These are phyloP conservation scores for Percopsis omiscomaycus DNA, from an alignment of 2,797 vertebrate genomes.

Conservation along the genomic window DNA sequence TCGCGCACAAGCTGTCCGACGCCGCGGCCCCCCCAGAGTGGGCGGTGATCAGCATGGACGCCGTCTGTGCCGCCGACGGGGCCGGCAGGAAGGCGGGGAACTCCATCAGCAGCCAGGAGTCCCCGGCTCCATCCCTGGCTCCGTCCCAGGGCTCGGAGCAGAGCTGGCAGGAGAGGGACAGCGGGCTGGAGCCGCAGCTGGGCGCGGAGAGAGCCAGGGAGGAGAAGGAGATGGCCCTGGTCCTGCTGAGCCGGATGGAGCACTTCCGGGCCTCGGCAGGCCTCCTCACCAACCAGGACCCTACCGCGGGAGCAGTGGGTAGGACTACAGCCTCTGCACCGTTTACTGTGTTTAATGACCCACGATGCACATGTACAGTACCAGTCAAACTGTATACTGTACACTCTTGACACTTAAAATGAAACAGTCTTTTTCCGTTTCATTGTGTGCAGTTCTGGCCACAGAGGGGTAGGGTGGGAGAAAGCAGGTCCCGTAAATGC, in stretches of 20 bases:
- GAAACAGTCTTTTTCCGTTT: no score
- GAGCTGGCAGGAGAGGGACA: conserved; percentile 67
- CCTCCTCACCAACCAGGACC: conserved; percentile 51
- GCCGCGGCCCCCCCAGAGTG: conserved; percentile 51
- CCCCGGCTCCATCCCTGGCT: conserved; percentile 5
- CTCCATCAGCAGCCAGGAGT: conserved; percentile 12
- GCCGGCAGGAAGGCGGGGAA: conserved; percentile 9
- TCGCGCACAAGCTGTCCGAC: conserved; percentile 47
- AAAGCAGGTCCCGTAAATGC: no score
- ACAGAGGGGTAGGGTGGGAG: no score
- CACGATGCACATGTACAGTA: no score
- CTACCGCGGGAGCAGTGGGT: conserved; percentile 68
- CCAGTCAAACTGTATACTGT: no score
- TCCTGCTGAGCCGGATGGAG: conserved; percentile 69
- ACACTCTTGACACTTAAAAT: no score
- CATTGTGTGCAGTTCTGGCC: no score
- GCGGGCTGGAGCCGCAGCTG: conserved; percentile 61
- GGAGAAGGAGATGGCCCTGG: conserved; percentile 62
- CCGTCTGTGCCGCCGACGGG: conserved; percentile 24
- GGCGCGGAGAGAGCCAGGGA: conserved; percentile 29
- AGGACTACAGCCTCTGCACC: conserved; percentile 18
- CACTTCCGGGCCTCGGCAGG: conserved; percentile 62
- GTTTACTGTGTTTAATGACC: not conserved
- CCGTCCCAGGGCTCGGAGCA: conserved; percentile 42
- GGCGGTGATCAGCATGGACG: conserved; percentile 62